Evolutionary conservation across 2,888 invertebrate genomes (phyloP).

Genomic region (Dysmachus trigonus): DNA sequence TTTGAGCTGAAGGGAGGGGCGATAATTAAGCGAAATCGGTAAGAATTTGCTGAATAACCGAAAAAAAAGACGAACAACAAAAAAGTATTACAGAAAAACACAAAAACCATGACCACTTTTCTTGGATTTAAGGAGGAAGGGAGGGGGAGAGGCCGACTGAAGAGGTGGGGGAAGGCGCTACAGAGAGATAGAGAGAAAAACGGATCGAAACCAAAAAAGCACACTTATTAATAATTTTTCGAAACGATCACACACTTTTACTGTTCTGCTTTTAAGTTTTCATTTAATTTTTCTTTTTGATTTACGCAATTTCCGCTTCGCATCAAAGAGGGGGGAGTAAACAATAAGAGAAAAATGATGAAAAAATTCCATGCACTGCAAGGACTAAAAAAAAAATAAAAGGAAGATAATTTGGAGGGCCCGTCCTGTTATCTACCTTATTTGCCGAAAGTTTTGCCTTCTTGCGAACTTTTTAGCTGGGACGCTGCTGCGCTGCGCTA

Average conservation of each 20-base stretch:
- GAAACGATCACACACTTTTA: not conserved
- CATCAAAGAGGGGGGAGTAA: not conserved
- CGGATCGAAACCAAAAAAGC: conserved; percentile 18
- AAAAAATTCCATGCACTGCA: conserved; percentile 9
- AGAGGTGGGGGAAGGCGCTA: not conserved
- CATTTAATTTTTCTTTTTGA: not conserved
- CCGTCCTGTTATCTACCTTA: conserved; percentile 32
- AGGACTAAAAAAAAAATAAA: conserved; percentile 20
- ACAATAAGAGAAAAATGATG: not conserved
- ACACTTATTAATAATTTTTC: not conserved
- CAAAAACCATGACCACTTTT: conserved; percentile 8
- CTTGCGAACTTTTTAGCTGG: not conserved
- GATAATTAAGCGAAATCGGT: not conserved
- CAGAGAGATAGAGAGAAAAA: conserved; percentile 3
- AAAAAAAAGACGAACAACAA: not conserved
- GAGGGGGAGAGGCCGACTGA: not conserved
- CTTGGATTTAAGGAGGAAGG: not conserved
- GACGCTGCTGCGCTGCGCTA: not conserved
- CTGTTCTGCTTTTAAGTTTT: not conserved
- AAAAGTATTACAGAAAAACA: not conserved
- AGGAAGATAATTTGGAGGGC: not conserved
- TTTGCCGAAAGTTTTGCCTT: conserved; percentile 14
- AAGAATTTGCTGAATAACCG: not conserved
- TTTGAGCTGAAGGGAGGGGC: not conserved
- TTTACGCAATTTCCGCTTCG: conserved; percentile 15